Percentiles rank a stretch among this genome's conserved stretches.
Conservation (phyloP, 2,113 vertebrate genomes). For the Callionymus lyra region DNA sequence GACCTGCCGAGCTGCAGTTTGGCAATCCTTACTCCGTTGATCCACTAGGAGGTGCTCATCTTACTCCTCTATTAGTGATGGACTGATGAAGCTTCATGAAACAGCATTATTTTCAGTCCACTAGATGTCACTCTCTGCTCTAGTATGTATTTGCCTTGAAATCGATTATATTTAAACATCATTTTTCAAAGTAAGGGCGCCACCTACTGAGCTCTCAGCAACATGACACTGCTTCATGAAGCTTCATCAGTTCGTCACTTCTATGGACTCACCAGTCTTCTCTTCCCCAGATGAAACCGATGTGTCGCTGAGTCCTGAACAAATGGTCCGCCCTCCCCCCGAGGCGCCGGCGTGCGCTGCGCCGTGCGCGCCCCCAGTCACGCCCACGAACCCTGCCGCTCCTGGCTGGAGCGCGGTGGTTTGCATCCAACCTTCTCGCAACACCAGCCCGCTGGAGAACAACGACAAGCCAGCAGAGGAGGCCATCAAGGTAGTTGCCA, state of each 20-base stretch:
- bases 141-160: no score
- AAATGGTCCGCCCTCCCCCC: conserved; percentile 75
- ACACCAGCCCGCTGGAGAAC: conserved; percentile 83
- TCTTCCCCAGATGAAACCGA: conserved; percentile 72
- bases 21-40: conserved; percentile 84
- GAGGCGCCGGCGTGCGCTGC: conserved; percentile 60
- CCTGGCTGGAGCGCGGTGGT: conserved; percentile 81
- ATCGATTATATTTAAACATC: no score
- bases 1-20: conserved; percentile 80
- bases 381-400: conserved; percentile 20
- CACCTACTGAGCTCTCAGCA: no score
- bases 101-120: no score
- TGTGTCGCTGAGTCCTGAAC: conserved; percentile 78
- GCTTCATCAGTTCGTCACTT: no score
- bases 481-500: conserved; percentile 31
- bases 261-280: neutral
- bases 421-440: conserved; percentile 89
- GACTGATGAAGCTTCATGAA: neutral
- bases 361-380: conserved; percentile 51
- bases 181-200: no score
- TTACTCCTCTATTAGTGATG: neutral
- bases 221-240: no score
- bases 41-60: conserved; percentile 67
- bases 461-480: conserved; percentile 80
- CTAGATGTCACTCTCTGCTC: no score